Conservation (phyloP, 2,797 vertebrate genomes). For the Myotis planiceps region DNA sequence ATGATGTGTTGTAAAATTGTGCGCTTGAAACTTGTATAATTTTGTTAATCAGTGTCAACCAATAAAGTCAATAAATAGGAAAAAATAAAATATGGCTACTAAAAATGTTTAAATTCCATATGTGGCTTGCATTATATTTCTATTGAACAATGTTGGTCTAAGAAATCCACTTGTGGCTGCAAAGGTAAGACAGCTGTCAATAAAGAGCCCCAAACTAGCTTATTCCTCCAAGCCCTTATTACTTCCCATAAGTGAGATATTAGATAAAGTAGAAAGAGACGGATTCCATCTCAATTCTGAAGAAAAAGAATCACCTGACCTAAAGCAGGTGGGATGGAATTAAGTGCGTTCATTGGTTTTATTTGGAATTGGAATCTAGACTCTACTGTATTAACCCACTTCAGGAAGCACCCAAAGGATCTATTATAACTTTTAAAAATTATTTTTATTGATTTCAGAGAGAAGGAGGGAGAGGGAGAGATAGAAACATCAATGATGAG, state of each 20-base stretch:
- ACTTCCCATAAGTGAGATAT: neutral
- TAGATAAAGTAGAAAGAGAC: neutral
- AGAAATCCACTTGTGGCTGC: neutral
- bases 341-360: neutral
- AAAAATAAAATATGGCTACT: neutral
- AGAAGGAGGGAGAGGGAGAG: no score
- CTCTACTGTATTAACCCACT: neutral
- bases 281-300: neutral
- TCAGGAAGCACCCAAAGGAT: neutral
- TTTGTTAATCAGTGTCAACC: neutral
- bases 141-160: neutral
- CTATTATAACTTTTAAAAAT: constrained; percentile 16
- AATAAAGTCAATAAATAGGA: neutral
- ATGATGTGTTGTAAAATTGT: neutral
- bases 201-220: neutral
- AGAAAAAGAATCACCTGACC: neutral
- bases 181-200: neutral
- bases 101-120: neutral
- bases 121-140: neutral
- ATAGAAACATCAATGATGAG: no score
- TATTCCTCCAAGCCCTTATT: neutral
- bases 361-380: constrained; percentile 35
- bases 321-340: neutral
- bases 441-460: no score
- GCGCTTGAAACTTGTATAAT: neutral